Percentiles rank a stretch among this genome's conserved stretches.
Conservation (phyloP, 2,888 invertebrate genomes). For the Eutolmus rufibarbis region DNA sequence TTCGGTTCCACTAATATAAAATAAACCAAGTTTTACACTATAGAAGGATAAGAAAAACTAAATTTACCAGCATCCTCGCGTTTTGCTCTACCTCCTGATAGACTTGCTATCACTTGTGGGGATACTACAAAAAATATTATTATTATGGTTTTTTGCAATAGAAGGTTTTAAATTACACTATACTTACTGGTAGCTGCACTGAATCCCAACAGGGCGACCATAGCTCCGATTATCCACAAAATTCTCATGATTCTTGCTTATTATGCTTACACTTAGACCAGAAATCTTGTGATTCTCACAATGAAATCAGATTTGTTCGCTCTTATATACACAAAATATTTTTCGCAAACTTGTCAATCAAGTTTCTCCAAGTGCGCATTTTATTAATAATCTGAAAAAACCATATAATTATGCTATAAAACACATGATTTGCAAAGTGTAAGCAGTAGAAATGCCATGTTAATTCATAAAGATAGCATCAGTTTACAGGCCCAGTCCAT, state of each 20-base stretch:
- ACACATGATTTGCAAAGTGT: neutral
- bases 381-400: neutral
- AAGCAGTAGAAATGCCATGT: neutral
- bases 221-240: neutral
- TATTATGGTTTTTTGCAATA: neutral
- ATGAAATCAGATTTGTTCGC: neutral
- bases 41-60: neutral
- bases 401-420: neutral
- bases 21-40: neutral
- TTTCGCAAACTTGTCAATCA: neutral
- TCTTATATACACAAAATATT: neutral
- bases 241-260: neutral
- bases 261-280: neutral
- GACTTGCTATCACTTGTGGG: neutral
- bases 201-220: neutral
- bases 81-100: neutral
- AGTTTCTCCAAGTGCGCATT: neutral
- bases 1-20: neutral
- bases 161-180: neutral
- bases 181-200: neutral
- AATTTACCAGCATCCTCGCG: neutral
- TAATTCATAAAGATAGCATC: neutral
- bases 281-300: neutral
- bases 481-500: neutral
- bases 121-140: neutral